These are phyloP conservation scores for Hypsibius dujardini DNA, from an alignment of 1,140 invertebrate species.

Conservation along the genomic window DNA sequence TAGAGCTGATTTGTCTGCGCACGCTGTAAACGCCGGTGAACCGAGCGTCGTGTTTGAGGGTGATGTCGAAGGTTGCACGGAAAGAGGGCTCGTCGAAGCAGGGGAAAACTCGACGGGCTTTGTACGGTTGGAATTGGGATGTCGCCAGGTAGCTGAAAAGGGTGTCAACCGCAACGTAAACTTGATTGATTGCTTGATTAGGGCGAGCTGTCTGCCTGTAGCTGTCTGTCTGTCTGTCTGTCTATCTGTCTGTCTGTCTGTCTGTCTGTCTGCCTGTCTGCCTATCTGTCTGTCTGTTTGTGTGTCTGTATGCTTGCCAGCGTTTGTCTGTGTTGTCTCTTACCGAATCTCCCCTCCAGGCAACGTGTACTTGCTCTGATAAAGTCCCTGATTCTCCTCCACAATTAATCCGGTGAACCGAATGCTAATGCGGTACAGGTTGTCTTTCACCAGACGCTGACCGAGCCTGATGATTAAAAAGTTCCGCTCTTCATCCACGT, in stretches of 20 bases:
- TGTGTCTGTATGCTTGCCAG: neutral
- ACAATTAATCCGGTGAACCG: neutral
- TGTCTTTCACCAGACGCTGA: neutral
- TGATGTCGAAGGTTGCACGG: constrained; percentile 37
- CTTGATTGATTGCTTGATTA: neutral
- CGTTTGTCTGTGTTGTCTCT: neutral
- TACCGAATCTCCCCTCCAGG: neutral
- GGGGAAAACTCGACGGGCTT: constrained; percentile 40
- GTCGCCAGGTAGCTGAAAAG: constrained; percentile 33
- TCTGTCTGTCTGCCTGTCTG: neutral
- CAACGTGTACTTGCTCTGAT: neutral
- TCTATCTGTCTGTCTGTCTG: neutral
- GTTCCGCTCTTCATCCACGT: neutral
- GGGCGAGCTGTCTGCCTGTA: neutral
- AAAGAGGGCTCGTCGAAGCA: constrained; percentile 42
- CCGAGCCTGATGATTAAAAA: neutral
- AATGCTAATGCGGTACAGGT: neutral
- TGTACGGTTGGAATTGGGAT: constrained; percentile 41
- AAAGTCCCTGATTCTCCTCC: constrained; percentile 13
- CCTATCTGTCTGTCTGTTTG: neutral
- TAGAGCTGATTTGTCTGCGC: constrained; percentile 25
- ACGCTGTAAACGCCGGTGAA: constrained; percentile 37
- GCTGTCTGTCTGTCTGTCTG: neutral
- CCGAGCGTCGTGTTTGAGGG: constrained; percentile 29
- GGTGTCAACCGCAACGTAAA: constrained; percentile 4